These are phyloP conservation scores for Sebastiscus tertius DNA, from an alignment of 2,797 vertebrate species.

Conservation along the genomic window DNA sequence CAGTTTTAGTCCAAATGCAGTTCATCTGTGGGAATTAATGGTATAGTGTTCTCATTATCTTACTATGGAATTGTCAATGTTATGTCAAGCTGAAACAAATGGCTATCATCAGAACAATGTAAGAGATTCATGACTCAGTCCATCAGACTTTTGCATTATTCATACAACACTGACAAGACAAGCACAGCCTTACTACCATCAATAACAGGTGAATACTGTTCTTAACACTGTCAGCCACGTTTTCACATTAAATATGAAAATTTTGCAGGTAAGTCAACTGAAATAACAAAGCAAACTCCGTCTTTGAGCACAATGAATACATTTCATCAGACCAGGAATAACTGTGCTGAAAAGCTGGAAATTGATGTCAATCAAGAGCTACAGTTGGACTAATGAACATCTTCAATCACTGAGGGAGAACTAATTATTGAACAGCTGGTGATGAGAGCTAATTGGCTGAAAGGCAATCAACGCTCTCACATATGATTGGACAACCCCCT, in stretches of 20 bases:
- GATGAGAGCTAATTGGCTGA: constrained; percentile 27
- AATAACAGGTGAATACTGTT: background rate
- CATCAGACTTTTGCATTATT: background rate
- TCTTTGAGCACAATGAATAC: background rate
- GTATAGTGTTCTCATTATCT: background rate
- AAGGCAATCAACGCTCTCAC: constrained; percentile 20
- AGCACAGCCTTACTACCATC: background rate
- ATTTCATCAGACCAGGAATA: background rate
- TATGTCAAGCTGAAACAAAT: background rate
- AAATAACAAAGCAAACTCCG: background rate
- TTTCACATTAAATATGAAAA: background rate
- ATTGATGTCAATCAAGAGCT: constrained; percentile 21
- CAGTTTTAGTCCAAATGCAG: background rate
- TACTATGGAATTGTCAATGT: background rate
- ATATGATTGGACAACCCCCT: background rate
- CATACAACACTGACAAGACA: background rate
- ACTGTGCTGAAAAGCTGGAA: background rate
- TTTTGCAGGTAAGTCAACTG: constrained; percentile 6
- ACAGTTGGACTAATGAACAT: constrained; percentile 20
- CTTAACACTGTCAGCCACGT: rapidly evolving
- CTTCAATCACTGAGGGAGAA: constrained; percentile 18
- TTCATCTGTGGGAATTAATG: background rate
- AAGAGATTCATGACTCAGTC: background rate
- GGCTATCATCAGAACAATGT: background rate
- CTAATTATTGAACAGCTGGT: constrained; percentile 37